Evolutionary conservation across 2,113 vertebrate genomes (phyloP).

Genomic region (Cranoglanis bouderius): DNA sequence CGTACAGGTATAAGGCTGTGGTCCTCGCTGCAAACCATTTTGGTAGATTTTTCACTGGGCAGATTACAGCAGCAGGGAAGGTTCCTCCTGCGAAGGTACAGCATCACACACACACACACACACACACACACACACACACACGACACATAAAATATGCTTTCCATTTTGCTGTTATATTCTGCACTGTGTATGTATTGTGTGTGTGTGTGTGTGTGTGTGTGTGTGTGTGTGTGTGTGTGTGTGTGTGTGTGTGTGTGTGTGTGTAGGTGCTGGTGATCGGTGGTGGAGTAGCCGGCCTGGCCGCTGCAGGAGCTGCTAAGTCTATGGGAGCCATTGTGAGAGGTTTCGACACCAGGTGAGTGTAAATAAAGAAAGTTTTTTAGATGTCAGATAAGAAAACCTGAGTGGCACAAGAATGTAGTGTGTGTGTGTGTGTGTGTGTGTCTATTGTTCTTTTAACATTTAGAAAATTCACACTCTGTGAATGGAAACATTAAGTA

Average conservation of each 20-base stretch:
- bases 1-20: conserved; percentile 90
- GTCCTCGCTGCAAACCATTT: conserved; percentile 94
- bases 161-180: background rate
- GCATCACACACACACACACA: background rate
- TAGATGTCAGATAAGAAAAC: background rate
- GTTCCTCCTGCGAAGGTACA: conserved; percentile 95
- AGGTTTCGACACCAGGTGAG: conserved; percentile 93
- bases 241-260: background rate
- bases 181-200: background rate
- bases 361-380: background rate
- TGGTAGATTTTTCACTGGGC: conserved; percentile 95
- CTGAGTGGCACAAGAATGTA: background rate
- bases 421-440: background rate
- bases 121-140: background rate
- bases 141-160: background rate
- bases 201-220: background rate
- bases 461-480: background rate
- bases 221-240: background rate
- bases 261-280: conserved; percentile 91
- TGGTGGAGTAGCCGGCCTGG: conserved; percentile 92
- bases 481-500: no score
- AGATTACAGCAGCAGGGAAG: conserved; percentile 97
- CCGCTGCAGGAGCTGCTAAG: conserved; percentile 90
- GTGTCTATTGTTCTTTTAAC: background rate
- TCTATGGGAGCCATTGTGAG: conserved; percentile 94